Base-by-base conservation (phyloP, 2,797 vertebrate species). In the Dipus sagitta region DNA sequence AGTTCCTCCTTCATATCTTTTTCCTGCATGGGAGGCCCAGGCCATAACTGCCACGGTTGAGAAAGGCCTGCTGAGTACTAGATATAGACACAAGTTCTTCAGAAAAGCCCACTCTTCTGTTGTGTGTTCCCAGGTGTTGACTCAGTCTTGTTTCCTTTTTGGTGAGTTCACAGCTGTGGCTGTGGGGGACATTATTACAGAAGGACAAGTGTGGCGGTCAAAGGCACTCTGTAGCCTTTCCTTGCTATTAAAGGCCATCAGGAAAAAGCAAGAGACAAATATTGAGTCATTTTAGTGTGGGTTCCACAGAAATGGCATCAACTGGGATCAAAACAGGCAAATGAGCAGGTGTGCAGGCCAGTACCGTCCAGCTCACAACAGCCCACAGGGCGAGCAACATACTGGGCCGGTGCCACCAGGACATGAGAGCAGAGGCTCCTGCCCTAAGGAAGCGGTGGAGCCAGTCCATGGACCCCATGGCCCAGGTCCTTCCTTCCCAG, bases 341-440 rank as follows among this genome's bases (percentile, higher is more conserved):
- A 6, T 24, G 62, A 78, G 64, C 28, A 76, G 52, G 68, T 54
- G 5, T 28, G 2, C 15, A 68, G 34, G 1, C n/a, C 24, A 67
- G 2, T 26, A 30, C 24, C 32, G 10, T 18, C 54, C 12, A 15
- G 15, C 26, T 21, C 26, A 28, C n/a, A 38, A 26, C 42, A 28
- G 28, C 4, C 81, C 74, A 65, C 3, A 0, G 20, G 30, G 15
- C 24, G 28, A 42, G 47, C 47, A 47, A 9, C 47, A 47, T 47
- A 47, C 47, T 9, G 11, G 47, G 47, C 47, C 47, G 11, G 8
- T 72, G 34, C 21, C 32, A 32, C 14, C 58, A 13, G 20, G 1
- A 21, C 15, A 5, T 3, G 4, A 5, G 13, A 0, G n/a, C 12
- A 21, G 42, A 74, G 0, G 4, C 58, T 21, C 26, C 26, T 14